Evolutionary conservation across 2,888 invertebrate species (phyloP).

Genomic region (Drosophila niveifrons): DNA sequence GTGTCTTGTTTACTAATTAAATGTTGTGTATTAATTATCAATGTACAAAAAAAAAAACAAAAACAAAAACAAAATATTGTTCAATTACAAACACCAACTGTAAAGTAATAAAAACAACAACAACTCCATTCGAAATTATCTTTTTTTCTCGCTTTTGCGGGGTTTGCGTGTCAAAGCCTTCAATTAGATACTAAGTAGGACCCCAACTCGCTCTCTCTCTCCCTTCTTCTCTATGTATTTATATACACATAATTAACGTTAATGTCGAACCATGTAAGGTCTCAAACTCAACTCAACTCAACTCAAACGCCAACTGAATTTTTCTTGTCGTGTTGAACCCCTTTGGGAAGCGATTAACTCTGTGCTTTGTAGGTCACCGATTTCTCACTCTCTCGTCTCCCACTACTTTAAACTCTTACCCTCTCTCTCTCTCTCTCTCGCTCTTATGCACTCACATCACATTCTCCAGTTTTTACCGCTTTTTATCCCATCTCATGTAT

Average conservation of each 20-base stretch:
- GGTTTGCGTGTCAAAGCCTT: constrained; percentile 16
- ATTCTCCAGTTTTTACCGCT: neutral
- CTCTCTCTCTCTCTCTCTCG: constrained; percentile 2
- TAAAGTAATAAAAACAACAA: constrained; percentile 31
- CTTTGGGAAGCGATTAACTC: constrained; percentile 53
- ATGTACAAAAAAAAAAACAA: constrained; percentile 50
- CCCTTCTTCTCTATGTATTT: neutral
- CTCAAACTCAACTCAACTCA: neutral
- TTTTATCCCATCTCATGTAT: neutral
- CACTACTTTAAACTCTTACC: neutral
- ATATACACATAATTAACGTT: constrained; percentile 15
- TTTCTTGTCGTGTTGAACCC: constrained; percentile 24
- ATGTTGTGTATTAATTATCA: constrained; percentile 76
- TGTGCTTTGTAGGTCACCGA: constrained; percentile 70
- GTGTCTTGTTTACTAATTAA: constrained; percentile 47
- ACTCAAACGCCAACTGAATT: constrained; percentile 2
- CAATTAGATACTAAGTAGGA: constrained; percentile 23
- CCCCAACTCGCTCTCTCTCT: neutral
- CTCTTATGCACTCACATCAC: neutral
- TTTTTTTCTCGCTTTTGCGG: constrained; percentile 1
- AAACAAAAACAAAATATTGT: constrained; percentile 52
- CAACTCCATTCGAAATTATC: constrained; percentile 10
- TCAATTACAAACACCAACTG: constrained; percentile 50
- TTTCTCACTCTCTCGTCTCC: constrained; percentile 14
- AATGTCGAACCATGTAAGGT: constrained; percentile 16